phyloP scores from a whole-genome alignment of 2,797 vertebrate genomes.

The Paguma larvata region DNA sequence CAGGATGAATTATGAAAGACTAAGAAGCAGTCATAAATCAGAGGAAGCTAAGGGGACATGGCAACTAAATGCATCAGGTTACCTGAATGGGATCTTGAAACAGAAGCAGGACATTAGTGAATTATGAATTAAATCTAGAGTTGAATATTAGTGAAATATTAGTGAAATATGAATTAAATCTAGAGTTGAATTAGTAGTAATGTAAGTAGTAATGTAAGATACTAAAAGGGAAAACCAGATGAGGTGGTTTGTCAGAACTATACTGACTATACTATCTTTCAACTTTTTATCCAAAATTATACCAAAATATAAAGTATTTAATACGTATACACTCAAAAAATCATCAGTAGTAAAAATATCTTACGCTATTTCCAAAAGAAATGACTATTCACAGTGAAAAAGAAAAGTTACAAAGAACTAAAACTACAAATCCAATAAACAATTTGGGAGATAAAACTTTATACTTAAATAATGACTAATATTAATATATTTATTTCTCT shows the following conservation, averaged over 20 bases:
- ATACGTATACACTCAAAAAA: background rate
- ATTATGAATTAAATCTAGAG: background rate
- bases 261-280: background rate
- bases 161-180: background rate
- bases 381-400: background rate
- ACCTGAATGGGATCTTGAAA: background rate
- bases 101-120: background rate
- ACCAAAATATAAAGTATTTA: background rate
- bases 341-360: background rate
- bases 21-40: background rate
- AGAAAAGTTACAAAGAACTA: background rate
- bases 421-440: background rate
- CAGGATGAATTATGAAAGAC: background rate
- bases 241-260: background rate
- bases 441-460: background rate
- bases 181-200: background rate
- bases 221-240: background rate
- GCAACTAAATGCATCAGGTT: background rate
- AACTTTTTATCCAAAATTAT: background rate
- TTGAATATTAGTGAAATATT: too few relatives aligned
- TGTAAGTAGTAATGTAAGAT: background rate
- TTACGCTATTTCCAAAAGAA: background rate
- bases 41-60: rapidly evolving
- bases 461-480: background rate
- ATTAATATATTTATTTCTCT: background rate